Conservation (phyloP, 2,888 invertebrate genomes). For the Thumatha senex region DNA sequence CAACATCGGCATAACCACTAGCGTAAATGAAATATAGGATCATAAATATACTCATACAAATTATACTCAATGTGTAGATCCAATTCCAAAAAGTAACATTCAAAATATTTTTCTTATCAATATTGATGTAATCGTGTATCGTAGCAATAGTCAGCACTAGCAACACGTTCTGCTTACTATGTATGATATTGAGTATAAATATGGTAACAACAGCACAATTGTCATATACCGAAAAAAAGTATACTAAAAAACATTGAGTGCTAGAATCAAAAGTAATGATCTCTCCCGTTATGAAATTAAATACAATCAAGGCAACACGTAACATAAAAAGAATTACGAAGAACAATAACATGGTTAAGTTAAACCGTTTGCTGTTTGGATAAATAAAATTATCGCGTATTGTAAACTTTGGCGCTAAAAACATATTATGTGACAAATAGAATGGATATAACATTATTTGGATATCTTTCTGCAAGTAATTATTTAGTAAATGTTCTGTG, state of each 20-base stretch:
- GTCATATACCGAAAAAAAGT: neutral
- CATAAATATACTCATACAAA: neutral
- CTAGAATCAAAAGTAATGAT: neutral
- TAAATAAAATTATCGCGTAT: neutral
- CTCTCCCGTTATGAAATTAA: neutral
- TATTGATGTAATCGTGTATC: neutral
- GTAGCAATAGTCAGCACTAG: neutral
- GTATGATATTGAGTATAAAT: neutral
- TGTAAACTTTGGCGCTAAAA: neutral
- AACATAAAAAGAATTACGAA: neutral
- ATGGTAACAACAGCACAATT: neutral
- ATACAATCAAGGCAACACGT: neutral
- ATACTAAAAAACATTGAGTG: neutral
- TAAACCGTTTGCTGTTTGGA: neutral
- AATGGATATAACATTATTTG: neutral
- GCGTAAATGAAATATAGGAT: neutral
- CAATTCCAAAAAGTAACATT: slow-evolving; percentile 5
- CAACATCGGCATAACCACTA: neutral
- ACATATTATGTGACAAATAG: neutral
- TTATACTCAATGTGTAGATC: neutral
- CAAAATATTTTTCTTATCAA: neutral
- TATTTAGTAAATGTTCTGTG: neutral
- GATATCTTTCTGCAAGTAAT: neutral
- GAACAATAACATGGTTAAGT: neutral
- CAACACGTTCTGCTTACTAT: neutral